Conservation (phyloP, 2,888 invertebrate species). For the Drosophila algonquin region DNA sequence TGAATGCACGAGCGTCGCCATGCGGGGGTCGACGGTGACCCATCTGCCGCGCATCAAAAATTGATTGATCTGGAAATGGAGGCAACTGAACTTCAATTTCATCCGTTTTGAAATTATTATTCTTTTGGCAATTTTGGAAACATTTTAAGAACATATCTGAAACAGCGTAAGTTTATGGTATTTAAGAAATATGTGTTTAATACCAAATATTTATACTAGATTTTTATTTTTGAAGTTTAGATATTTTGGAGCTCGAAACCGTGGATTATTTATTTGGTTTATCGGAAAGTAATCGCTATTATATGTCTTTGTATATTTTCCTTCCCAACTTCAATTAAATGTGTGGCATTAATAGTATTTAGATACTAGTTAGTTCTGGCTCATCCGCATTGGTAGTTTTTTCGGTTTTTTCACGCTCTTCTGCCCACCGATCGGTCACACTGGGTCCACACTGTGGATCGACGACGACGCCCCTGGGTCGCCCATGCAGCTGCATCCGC, state of each 20-base stretch:
- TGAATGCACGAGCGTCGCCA: conserved; percentile 37
- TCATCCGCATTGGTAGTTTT: background rate
- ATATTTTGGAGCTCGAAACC: too few relatives aligned
- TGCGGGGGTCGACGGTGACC: conserved; percentile 21
- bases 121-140: too few relatives aligned
- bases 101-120: background rate
- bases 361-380: background rate
- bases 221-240: too few relatives aligned
- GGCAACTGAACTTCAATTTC: background rate
- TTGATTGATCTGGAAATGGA: background rate
- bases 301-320: too few relatives aligned
- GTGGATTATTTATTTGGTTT: too few relatives aligned
- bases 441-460: background rate
- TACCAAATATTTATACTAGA: too few relatives aligned
- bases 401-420: background rate
- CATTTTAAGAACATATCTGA: too few relatives aligned
- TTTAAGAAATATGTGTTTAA: too few relatives aligned
- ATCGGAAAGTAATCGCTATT: too few relatives aligned
- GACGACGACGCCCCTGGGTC: conserved; percentile 21
- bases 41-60: background rate
- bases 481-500: conserved; percentile 36
- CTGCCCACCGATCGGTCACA: background rate
- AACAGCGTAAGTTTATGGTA: too few relatives aligned
- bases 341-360: background rate
- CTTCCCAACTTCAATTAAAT: background rate